phyloP scores from a whole-genome alignment of 2,888 invertebrate genomes.

The Agrilus biguttatus region DNA sequence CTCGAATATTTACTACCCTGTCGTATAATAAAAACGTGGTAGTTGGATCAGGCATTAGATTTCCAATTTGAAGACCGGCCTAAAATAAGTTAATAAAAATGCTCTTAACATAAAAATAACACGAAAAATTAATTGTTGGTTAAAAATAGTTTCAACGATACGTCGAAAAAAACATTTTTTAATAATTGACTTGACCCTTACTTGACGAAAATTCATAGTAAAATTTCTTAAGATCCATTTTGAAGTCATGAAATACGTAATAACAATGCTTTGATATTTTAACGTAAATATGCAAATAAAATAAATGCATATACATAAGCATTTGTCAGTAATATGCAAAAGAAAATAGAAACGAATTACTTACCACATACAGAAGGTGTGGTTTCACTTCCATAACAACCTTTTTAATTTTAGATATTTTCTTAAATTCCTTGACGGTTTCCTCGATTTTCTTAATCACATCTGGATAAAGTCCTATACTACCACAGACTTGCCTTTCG shows the following conservation, averaged over 20 bases:
- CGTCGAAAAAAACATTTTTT: too few species aligned
- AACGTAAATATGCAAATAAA: too few species aligned
- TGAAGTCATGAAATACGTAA: too few species aligned
- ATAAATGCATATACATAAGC: too few species aligned
- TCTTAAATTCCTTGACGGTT: slow-evolving; percentile 26
- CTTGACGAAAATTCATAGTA: too few species aligned
- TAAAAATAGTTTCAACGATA: too few species aligned
- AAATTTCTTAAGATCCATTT: too few species aligned
- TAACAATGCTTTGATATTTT: too few species aligned
- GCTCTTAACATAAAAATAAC: not conserved
- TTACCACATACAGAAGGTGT: slow-evolving; percentile 56
- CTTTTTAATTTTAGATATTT: slow-evolving; percentile 9
- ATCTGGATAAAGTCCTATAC: slow-evolving; percentile 54
- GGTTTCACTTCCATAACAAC: slow-evolving; percentile 68
- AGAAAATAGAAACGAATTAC: slow-evolving; percentile 1
- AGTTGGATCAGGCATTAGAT: slow-evolving; percentile 49
- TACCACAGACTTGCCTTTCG: slow-evolving; percentile 53
- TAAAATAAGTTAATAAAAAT: slow-evolving; percentile 15
- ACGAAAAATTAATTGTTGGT: too few species aligned
- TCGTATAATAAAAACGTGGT: slow-evolving; percentile 61
- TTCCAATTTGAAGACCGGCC: slow-evolving; percentile 32
- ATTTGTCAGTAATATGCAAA: too few species aligned
- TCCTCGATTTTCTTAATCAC: slow-evolving; percentile 40
- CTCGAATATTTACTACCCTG: slow-evolving; percentile 66
- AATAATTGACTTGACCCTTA: too few species aligned